These are phyloP conservation scores for Otus scops DNA, from an alignment of 2,797 vertebrate genomes.

Conservation along the genomic window DNA sequence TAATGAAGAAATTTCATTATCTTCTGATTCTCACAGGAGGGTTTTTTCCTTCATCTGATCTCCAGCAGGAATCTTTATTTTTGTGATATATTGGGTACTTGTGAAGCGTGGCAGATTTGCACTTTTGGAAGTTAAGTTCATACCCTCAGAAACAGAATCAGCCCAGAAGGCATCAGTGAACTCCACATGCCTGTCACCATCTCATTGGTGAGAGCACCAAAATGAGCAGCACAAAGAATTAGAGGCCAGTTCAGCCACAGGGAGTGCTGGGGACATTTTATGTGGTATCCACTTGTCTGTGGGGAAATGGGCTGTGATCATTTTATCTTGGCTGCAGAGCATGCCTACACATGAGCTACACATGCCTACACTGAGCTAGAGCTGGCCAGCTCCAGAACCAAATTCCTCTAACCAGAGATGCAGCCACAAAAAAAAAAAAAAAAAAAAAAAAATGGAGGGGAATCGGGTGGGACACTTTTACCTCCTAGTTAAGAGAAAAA, in stretches of 20 bases:
- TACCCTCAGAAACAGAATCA: neutral
- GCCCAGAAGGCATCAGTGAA: neutral
- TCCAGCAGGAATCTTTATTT: neutral
- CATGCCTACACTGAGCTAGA: neutral
- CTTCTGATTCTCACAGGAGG: neutral
- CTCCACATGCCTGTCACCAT: fast-evolving
- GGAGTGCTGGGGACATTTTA: neutral
- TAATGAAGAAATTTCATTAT: conserved; percentile 1
- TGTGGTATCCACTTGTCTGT: neutral
- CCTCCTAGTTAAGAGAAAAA: neutral
- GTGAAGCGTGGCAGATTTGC: neutral
- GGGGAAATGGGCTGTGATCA: neutral
- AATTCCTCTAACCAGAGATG: neutral
- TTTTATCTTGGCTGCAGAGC: neutral
- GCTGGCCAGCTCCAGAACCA: neutral
- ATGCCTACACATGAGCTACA: neutral
- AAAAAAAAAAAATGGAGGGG: neutral
- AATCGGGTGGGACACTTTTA: neutral
- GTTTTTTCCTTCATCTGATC: conserved; percentile 3
- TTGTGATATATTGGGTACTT: neutral
- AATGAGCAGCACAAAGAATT: neutral
- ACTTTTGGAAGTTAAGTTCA: neutral
- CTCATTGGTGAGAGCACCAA: neutral
- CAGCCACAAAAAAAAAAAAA: neutral
- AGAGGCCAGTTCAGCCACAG: neutral